Evolutionary conservation across 2,888 invertebrate species (phyloP).

Genomic region (Acanthosepion lycidas): DNA sequence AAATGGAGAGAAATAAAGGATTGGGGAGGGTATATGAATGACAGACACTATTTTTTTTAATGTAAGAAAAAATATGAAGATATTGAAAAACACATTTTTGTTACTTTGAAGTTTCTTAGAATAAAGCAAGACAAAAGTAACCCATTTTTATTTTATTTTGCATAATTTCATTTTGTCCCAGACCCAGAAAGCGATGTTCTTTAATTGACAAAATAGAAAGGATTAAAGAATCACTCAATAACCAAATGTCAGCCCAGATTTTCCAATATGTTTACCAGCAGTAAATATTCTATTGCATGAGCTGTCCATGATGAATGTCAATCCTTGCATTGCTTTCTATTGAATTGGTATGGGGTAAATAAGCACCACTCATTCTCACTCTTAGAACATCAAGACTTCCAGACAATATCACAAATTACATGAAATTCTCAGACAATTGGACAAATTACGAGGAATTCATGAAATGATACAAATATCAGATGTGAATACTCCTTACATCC

Average conservation of each 20-base stretch:
- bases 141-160: conserved; percentile 10
- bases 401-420: conserved; percentile 33
- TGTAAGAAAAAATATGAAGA: not conserved
- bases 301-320: conserved; percentile 33
- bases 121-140: conserved; percentile 24
- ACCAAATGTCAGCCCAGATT: conserved; percentile 21
- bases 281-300: conserved; percentile 23
- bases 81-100: not conserved
- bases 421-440: conserved; percentile 33
- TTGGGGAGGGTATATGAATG: too few species aligned
- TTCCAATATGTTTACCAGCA: conserved; percentile 17
- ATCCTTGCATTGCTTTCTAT: not conserved
- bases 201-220: not conserved
- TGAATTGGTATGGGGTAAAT: conserved; percentile 18
- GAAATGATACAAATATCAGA: conserved; percentile 33
- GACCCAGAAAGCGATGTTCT: not conserved
- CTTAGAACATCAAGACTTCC: conserved; percentile 33
- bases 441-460: conserved; percentile 33
- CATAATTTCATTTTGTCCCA: not conserved
- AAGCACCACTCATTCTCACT: not conserved
- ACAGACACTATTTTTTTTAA: not conserved
- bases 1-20: not conserved
- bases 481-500: not conserved
- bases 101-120: not conserved
- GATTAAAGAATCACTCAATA: not conserved